These are phyloP conservation scores for Glareola pratincola DNA, from an alignment of 2,113 vertebrate genomes.

Conservation along the genomic window DNA sequence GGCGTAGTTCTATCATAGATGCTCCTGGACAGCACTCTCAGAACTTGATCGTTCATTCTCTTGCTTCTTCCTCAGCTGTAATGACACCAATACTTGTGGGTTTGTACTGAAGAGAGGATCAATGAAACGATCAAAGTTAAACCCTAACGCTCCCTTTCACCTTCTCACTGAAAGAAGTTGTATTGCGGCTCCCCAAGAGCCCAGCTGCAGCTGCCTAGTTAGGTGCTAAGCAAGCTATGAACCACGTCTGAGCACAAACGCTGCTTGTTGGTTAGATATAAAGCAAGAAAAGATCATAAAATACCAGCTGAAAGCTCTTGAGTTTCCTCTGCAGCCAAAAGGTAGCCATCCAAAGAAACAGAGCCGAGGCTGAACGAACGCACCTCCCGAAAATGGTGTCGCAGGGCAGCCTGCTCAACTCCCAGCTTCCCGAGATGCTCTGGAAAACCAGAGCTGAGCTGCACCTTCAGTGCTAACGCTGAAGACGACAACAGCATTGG, in stretches of 20 bases:
- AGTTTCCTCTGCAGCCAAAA: not conserved
- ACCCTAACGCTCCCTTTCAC: not conserved
- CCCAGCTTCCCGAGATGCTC: not conserved
- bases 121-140: not conserved
- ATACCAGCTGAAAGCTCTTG: not conserved
- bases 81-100: rapidly evolving
- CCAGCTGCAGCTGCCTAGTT: not conserved
- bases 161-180: not conserved
- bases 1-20: rapidly evolving
- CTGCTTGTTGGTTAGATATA: not conserved
- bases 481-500: rapidly evolving
- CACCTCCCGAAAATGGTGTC: not conserved
- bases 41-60: rapidly evolving
- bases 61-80: not conserved
- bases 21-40: not conserved
- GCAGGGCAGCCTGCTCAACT: not conserved
- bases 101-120: not conserved
- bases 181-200: not conserved
- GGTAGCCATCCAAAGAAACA: not conserved
- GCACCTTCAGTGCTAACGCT: not conserved
- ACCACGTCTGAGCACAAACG: not conserved
- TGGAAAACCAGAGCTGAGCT: not conserved
- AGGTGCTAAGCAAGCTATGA: not conserved
- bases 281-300: not conserved
- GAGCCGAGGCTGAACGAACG: not conserved